Conservation (phyloP, 2,888 invertebrate species). For the Homarus gammarus region DNA sequence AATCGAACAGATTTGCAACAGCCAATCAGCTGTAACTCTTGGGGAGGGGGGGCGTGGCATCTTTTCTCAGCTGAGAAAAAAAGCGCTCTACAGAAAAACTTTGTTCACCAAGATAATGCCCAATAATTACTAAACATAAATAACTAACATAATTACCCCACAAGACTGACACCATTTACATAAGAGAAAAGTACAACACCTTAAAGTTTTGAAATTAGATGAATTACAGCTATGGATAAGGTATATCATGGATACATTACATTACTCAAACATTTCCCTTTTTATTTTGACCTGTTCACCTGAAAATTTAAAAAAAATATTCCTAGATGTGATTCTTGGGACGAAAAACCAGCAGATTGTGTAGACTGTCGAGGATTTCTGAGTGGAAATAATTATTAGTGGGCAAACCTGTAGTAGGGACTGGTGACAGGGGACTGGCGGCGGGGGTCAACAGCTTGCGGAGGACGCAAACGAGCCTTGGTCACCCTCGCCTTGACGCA, state of each 20-base stretch:
- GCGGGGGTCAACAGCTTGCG: slow-evolving; percentile 21
- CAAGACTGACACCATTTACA: neutral
- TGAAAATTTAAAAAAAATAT: no score
- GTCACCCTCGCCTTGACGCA: slow-evolving; percentile 73
- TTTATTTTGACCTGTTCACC: no score
- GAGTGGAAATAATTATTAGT: no score
- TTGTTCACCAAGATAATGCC: neutral
- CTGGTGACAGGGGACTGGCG: slow-evolving; percentile 47
- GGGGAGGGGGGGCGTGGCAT: no score
- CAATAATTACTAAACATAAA: neutral
- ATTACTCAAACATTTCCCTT: no score
- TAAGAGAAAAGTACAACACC: neutral
- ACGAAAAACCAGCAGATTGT: neutral
- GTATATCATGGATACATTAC: no score
- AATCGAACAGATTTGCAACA: no score
- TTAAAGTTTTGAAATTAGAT: no score
- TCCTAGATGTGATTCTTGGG: no score
- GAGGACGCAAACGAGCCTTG: slow-evolving; percentile 25
- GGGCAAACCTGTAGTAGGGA: slow-evolving; percentile 56
- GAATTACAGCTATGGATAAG: no score
- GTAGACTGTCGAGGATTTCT: neutral
- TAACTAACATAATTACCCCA: neutral
- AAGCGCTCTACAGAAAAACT: neutral
- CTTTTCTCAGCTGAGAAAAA: no score
- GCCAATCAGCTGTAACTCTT: no score